Evolutionary conservation across 2,797 vertebrate genomes (phyloP).

Genomic region (Malacoctenus gilli): DNA sequence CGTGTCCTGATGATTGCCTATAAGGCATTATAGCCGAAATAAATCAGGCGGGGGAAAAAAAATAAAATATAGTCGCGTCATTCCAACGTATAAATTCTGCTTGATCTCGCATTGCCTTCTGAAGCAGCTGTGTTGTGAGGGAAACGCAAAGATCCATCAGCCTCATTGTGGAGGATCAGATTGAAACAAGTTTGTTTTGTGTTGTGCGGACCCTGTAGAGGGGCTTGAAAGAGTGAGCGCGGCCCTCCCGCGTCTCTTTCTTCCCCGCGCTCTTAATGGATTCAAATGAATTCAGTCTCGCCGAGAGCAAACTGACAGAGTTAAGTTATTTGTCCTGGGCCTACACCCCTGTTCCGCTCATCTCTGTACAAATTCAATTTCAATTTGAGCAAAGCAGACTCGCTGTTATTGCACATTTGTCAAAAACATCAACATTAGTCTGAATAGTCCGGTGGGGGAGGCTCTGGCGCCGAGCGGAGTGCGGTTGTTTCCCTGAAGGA

Average conservation of each 20-base stretch:
- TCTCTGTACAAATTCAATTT: slow-evolving; percentile 71
- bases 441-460: slow-evolving; percentile 57
- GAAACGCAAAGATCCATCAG: not conserved
- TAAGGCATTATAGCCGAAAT: slow-evolving; percentile 34
- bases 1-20: slow-evolving; percentile 26
- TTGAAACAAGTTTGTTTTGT: not conserved
- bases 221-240: slow-evolving; percentile 18
- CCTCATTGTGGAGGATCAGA: slow-evolving; percentile 6
- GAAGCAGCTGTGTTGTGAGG: not conserved
- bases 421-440: slow-evolving; percentile 62
- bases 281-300: slow-evolving; percentile 71
- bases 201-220: slow-evolving; percentile 3
- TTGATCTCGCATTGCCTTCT: slow-evolving; percentile 7
- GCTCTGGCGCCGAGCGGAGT: slow-evolving; percentile 20
- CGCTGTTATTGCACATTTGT: slow-evolving; percentile 63
- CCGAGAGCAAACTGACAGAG: slow-evolving; percentile 65
- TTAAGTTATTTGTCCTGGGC: slow-evolving; percentile 64
- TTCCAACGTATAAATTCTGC: slow-evolving; percentile 15
- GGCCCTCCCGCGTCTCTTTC: slow-evolving; percentile 15
- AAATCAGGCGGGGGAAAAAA: too few relatives aligned
- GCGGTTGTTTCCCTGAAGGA: slow-evolving; percentile 54
- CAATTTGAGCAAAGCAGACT: slow-evolving; percentile 58
- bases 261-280: slow-evolving; percentile 49
- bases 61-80: too few relatives aligned
- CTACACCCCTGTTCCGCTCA: slow-evolving; percentile 51